Evolutionary conservation across 2,888 invertebrate species (phyloP), one percentile per base, ranked within the genome.

Genomic region (Aquatica leii): DNA sequence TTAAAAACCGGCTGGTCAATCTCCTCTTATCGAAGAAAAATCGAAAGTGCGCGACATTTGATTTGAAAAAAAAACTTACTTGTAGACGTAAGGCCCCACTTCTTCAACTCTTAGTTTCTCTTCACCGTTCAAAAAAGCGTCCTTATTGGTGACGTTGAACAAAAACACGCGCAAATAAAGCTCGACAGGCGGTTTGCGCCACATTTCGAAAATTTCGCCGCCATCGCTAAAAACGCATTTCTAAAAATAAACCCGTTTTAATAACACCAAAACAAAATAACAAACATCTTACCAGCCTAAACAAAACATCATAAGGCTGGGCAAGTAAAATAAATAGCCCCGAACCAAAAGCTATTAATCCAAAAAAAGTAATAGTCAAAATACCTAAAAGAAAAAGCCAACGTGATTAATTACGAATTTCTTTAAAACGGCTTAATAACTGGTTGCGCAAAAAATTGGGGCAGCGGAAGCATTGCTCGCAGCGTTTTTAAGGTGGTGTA

Each of bases 11-110:
- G 24, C 6, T 6, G 24, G 24, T 24, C 24, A 24, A 6, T 4
- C 24, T 24, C 24, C 24, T 24, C 4, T 24, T 24, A 24, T 24
- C 24, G 24, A 2, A 6, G 4, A 24, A 24, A 24, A 24, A 24
- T 24, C 24, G 24, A 24, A 24, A 24, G 24, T 2, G 24, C 24
- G 24, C 6, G 24, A 24, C n/a, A n/a, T n/a, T n/a, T n/a, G n/a
- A n/a, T n/a, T n/a, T n/a, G n/a, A n/a, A n/a, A n/a, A 17, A 15
- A 31, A 14, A 6, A 82, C 86, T 85, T 82, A 96, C 96, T 88
- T 91, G 82, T 96, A 97, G 0, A 94, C 92, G 77, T 93, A 95
- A 0, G 95, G 95, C 0, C 95, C 95, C 8, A 93, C 86, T 83
- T 95, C 89, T 70, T 90, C 82, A 1, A 95, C 84, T 54, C 85